Evolutionary conservation across 2,888 invertebrate genomes (phyloP).

Genomic region (Globia sparganii): DNA sequence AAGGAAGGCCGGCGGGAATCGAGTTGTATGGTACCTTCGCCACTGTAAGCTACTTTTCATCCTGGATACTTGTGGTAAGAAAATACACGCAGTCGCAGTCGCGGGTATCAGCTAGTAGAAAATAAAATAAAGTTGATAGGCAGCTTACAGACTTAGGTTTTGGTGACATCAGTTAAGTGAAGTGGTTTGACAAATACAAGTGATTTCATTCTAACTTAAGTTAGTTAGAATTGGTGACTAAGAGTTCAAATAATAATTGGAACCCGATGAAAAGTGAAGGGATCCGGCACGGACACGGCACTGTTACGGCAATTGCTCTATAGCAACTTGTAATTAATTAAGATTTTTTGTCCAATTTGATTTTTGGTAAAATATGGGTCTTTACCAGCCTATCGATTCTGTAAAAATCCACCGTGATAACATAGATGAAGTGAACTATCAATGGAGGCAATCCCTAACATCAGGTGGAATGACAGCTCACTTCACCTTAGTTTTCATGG

Average conservation of each 20-base stretch:
- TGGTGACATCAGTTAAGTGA: constrained; percentile 27
- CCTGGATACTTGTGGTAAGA: background rate
- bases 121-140: background rate
- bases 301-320: background rate
- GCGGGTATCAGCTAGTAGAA: background rate
- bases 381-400: no score
- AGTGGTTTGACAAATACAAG: constrained; percentile 39
- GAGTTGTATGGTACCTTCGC: no score
- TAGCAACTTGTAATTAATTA: background rate
- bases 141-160: background rate
- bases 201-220: constrained; percentile 43
- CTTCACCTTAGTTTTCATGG: no score
- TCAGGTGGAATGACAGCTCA: no score
- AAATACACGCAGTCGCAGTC: background rate
- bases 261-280: constrained; percentile 5
- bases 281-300: constrained; percentile 6
- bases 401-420: no score
- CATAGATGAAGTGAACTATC: no score
- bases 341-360: background rate
- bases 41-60: background rate
- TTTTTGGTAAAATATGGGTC: background rate
- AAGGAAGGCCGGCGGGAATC: no score
- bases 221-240: constrained; percentile 26
- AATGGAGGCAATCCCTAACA: no score
- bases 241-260: constrained; percentile 18